Base-by-base conservation (phyloP, 2,113 vertebrate genomes). In the Aspiorhynchus laticeps region DNA sequence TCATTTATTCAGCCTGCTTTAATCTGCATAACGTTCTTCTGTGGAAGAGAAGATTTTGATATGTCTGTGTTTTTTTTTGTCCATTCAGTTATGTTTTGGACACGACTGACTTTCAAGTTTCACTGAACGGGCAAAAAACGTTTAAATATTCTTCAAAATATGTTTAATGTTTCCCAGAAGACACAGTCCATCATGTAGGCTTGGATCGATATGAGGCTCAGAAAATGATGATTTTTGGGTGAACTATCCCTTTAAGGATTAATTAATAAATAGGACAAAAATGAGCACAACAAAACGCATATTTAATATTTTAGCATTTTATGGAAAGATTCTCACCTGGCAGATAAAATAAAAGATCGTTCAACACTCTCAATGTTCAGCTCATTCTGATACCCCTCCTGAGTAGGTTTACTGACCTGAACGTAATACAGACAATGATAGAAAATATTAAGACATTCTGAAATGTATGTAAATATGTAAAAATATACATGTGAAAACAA, bases 301-400 rank as follows among this genome's bases (percentile, higher is more conserved):
- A n/a, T 74, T 74, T 41, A n/a, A 74, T n/a, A 61, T 24, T n/a
- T 61, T 10, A 74, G 24, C 36, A 12, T 41, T 41, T 41, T 74
- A 41, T 61, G 56, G 2, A 10, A n/a, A n/a, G 21, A 75, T 43
- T 59, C 85, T 84, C 91, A 99, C 98, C 96, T 97, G 26, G 98
- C 97, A 83, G 98, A 99, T 87, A 99, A 95, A 93, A 99, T 99
- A 91, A 99, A 99, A 83, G 98, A 99, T 84, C 97, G 97, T 31
- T 99, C 97, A 2, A 99, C 97, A 0, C 98, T 99, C 93, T 99
- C 98, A 65, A 99, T 99, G 94, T 99, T 99, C 87, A 99, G 93
- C 90, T 99, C 98, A 85, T 99, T 99, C 93, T 99, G 97, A 92
- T 99, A 99, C 0, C 96, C 98, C 91, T 99, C 98, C 90, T 99